These are phyloP conservation scores for Cephus pulcher DNA, from an alignment of 2,888 invertebrate genomes.

Conservation along the genomic window DNA sequence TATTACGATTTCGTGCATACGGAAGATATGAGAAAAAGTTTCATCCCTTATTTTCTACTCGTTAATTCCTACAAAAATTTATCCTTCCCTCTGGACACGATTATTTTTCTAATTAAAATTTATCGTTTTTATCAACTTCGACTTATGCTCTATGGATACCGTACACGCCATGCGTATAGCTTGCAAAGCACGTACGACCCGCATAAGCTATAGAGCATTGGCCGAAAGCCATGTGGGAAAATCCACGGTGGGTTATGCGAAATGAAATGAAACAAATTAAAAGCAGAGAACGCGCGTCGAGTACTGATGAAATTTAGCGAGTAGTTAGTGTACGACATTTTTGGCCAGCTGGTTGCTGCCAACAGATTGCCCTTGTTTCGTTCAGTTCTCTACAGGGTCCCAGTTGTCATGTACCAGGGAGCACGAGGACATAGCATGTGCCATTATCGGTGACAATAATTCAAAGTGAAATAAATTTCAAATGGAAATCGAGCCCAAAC, in stretches of 20 bases:
- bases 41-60: not conserved
- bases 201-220: not conserved
- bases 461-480: not conserved
- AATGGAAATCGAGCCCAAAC: not conserved
- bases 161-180: not conserved
- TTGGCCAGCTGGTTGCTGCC: conserved; percentile 46
- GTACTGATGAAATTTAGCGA: conserved; percentile 50
- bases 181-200: not conserved
- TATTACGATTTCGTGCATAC: not conserved
- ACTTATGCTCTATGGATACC: not conserved
- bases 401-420: not conserved
- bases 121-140: not conserved
- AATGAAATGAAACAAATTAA: not conserved
- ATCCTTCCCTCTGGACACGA: too few species aligned
- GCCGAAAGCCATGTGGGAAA: not conserved
- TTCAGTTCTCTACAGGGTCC: not conserved
- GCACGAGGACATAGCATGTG: not conserved
- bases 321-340: conserved; percentile 50
- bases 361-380: conserved; percentile 37
- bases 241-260: not conserved
- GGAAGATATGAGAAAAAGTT: not conserved
- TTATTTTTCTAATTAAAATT: not conserved
- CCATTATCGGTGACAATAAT: not conserved
- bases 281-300: not conserved
- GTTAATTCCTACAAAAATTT: not conserved